phyloP scores from a whole-genome alignment of 2,797 vertebrate genomes.

The Pampus argenteus region DNA sequence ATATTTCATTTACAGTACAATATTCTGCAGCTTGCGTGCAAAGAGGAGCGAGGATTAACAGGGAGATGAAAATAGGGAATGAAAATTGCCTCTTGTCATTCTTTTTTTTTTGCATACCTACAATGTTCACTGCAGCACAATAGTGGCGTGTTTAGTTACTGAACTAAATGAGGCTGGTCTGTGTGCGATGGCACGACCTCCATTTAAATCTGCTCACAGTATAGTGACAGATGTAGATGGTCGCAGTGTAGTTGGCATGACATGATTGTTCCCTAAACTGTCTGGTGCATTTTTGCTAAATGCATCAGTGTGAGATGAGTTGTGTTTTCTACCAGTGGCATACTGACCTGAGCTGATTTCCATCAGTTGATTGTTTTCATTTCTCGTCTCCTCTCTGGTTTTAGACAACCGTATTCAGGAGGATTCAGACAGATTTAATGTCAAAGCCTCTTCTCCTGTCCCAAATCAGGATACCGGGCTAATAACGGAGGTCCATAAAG shows the following conservation, averaged over 20 bases:
- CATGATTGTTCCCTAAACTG: conserved; percentile 7
- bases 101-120: conserved; percentile 36
- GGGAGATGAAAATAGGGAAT: conserved; percentile 43
- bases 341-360: conserved; percentile 27
- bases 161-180: conserved; percentile 20
- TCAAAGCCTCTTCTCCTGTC: conserved; percentile 9
- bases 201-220: conserved; percentile 27
- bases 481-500: conserved; percentile 16
- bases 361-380: conserved; percentile 39
- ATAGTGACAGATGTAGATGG: conserved; percentile 21
- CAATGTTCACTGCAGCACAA: conserved; percentile 16
- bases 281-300: conserved; percentile 14
- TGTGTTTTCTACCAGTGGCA: background rate
- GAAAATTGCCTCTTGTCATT: conserved; percentile 50
- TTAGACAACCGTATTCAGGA: too few relatives aligned
- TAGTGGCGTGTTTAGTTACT: conserved; percentile 27
- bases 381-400: background rate
- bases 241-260: background rate
- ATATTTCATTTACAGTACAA: conserved; percentile 50
- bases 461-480: conserved; percentile 3
- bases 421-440: conserved; percentile 23
- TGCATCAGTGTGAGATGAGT: background rate
- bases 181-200: conserved; percentile 15
- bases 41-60: conserved; percentile 55
- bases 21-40: conserved; percentile 44